Evolutionary conservation across 2,113 vertebrate genomes (phyloP), one percentile per base, ranked within the genome.

Genomic region (Phaetusa simplex): DNA sequence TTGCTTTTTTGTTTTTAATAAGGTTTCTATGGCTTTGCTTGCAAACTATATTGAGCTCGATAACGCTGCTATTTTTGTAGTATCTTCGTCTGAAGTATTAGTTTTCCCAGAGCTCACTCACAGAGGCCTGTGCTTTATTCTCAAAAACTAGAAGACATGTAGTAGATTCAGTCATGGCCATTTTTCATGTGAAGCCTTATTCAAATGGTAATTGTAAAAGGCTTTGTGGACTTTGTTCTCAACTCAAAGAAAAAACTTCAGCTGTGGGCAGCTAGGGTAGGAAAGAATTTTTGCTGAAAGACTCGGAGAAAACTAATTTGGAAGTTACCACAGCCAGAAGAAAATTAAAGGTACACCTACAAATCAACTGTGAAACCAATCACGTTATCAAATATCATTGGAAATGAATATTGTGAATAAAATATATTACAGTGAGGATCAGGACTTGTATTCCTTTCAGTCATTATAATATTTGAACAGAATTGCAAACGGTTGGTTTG

Each of bases 221-320:
- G 58, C 85, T 96, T 95, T 97, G 95, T 97, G 85, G 92, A 92
- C 93, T 97, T 97, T 95, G 66, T 97, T 97, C 96, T 97, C 88
- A 47, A 53, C 79, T 97, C 97, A 94, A 78, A 85, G 94, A 73
- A 91, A 93, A 93, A 97, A 71, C 79, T 95, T 97, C 62, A 93
- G 93, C 83, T 89, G 27, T 65, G 93, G 78, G 79, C n/a, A 59
- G 65, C 90, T 30, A 55, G 74, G n/a, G 30, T 87, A 95, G 66
- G 67, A 94, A 95, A 66, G 92, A 91, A 85, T 95, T 95, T 93
- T 92, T 84, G 47, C 80, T 97, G 83, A 91, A 95, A 94, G 94
- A 74, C 77, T 91, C 5, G 1, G 69, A 96, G 78, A 85, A 95
- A 95, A 87, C 81, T 85, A 80, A 94, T 89, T 93, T 97, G 70